Conservation (phyloP, 2,888 invertebrate genomes). For the Lycophotia porphyrea region DNA sequence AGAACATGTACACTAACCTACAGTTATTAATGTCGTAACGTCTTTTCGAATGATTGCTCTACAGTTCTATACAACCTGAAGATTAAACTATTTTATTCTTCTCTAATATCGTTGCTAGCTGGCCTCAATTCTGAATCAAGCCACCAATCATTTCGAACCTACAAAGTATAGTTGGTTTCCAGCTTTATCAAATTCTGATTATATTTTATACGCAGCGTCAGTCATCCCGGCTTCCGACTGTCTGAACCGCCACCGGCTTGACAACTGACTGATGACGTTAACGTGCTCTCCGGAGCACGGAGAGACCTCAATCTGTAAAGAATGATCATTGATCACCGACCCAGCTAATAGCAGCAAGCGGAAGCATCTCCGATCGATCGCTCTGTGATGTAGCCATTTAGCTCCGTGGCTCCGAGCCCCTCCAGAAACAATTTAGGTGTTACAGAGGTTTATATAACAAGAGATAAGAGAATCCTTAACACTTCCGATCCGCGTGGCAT, state of each 20-base stretch:
- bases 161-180: not conserved
- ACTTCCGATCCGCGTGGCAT: conserved; percentile 65
- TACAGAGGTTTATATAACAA: conserved; percentile 64
- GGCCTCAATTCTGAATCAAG: conserved; percentile 1
- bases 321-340: conserved; percentile 45
- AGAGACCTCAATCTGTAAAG: conserved; percentile 41
- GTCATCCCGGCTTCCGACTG: conserved; percentile 3
- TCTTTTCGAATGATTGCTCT: conserved; percentile 70
- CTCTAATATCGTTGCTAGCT: not conserved
- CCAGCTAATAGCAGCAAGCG: conserved; percentile 45
- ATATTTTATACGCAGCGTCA: conserved; percentile 28
- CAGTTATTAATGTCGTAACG: conserved; percentile 80
- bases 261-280: conserved; percentile 47
- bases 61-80: conserved; percentile 58
- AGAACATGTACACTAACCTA: conserved; percentile 66
- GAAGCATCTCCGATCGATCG: conserved; percentile 49
- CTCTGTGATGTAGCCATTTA: conserved; percentile 52
- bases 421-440: conserved; percentile 57
- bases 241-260: conserved; percentile 16
- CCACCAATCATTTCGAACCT: not conserved
- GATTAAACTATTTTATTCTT: conserved; percentile 12
- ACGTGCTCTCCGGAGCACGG: conserved; percentile 33
- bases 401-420: conserved; percentile 32
- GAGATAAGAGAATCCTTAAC: conserved; percentile 62
- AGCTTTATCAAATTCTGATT: conserved; percentile 4